Evolutionary conservation across 2,113 vertebrate genomes (phyloP).

Genomic region (Epinephelus lanceolatus): DNA sequence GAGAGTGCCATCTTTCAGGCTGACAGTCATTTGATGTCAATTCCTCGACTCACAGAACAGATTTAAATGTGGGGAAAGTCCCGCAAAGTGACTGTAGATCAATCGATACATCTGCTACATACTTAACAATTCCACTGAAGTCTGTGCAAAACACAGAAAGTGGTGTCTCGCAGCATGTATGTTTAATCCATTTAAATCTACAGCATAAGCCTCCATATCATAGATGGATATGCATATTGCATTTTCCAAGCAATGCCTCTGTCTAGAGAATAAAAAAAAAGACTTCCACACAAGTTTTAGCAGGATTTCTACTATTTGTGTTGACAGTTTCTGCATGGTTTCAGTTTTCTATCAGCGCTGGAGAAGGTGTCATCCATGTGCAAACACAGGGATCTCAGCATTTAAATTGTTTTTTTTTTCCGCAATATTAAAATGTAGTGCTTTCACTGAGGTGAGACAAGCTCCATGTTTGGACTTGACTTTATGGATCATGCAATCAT

Average conservation of each 20-base stretch:
- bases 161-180: not conserved
- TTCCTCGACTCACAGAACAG: not conserved
- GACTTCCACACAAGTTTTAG: not conserved
- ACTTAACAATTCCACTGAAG: not conserved
- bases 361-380: not conserved
- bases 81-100: not conserved
- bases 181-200: not conserved
- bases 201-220: not conserved
- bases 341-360: not conserved
- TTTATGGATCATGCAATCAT: too few species aligned
- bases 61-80: conserved; percentile 2
- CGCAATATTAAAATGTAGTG: too few species aligned
- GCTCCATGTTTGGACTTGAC: too few species aligned
- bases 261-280: not conserved
- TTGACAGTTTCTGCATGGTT: not conserved
- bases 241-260: not conserved
- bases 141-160: not conserved
- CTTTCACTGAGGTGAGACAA: too few species aligned
- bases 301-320: not conserved
- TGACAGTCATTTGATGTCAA: conserved; percentile 24
- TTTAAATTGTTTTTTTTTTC: not conserved
- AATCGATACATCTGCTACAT: not conserved
- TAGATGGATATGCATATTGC: not conserved
- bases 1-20: conserved; percentile 2
- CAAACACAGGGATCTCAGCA: not conserved